Base-by-base conservation (phyloP, 2,888 invertebrate genomes). In the Yponomeuta evonymella region DNA sequence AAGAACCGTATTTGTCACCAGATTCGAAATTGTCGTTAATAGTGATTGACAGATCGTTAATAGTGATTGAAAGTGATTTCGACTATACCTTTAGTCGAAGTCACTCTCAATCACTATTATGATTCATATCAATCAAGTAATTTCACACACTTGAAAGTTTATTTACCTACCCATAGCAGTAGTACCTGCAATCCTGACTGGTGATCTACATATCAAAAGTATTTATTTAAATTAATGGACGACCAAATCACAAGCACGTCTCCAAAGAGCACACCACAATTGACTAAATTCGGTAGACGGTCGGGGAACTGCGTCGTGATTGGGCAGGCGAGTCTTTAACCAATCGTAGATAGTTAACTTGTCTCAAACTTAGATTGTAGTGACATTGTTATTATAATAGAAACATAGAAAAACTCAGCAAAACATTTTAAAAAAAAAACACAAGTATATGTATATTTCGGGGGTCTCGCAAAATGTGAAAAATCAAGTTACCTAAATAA, bases 211-310 rank as follows among this genome's bases (percentile, higher is more conserved):
- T 12, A 15, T 58, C 15, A 15, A 58, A 12, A 15, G 15, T 15
- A 15, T 58, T 58, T 12, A 12, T 58, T 58, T 58, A 12, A 15
- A 4, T 12, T 12, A 15, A 15, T 58, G 51, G 15, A 15, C 15
- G 15, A 58, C 51, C 51, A 58, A 58, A 12, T 5, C 51, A 43
- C 51, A 15, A 15, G 51, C 2, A 15, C 4, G 15, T 3, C 12
- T 58, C 3, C 51, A 58, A 29, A 33, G 43, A 8, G 43, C 43
- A 43, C 43, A 43, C 43, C 9, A 48, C 86, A 85, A 85, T 86
- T 85, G 84, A 83, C 82, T 79, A 81, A 77, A 84, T 84, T 83
- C 78, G 76, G 79, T 76, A 73, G 72, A 72, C 70, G 69, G n/a
- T 10, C 51, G 15, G 15, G 51, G 4, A 15, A 58, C 51, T 58